Conservation (phyloP, 2,113 vertebrate species). For the Equus przewalskii region DNA sequence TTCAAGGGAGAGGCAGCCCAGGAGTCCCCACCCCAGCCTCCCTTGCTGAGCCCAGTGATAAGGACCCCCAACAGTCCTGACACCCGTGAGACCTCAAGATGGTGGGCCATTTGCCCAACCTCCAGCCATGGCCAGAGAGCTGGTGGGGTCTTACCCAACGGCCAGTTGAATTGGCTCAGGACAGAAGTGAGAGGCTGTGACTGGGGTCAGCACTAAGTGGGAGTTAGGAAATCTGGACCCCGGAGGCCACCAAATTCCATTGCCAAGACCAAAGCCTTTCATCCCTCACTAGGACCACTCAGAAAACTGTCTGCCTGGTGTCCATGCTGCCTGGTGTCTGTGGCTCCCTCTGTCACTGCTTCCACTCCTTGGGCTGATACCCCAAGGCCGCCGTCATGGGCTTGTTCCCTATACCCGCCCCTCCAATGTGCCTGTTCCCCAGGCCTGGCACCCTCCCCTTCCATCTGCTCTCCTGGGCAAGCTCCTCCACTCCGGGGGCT, state of each 20-base stretch:
- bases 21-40: not conserved
- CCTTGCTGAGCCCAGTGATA: not conserved
- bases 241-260: not conserved
- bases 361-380: not conserved
- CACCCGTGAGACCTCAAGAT: not conserved
- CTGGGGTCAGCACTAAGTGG: not conserved
- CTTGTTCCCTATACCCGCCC: slow-evolving; percentile 46
- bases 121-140: not conserved
- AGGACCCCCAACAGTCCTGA: not conserved
- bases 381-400: not conserved
- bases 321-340: not conserved
- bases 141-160: not conserved
- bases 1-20: not conserved
- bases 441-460: slow-evolving; percentile 61
- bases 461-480: slow-evolving; percentile 78
- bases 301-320: not conserved
- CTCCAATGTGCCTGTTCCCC: slow-evolving; percentile 43
- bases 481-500: slow-evolving; percentile 51
- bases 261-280: not conserved
- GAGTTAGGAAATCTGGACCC: not conserved
- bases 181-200: not conserved
- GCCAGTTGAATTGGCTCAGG: not conserved
- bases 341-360: not conserved
- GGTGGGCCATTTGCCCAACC: not conserved
- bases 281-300: not conserved